Conservation (phyloP, 2,113 vertebrate species). For the Lucifuga dentata region DNA sequence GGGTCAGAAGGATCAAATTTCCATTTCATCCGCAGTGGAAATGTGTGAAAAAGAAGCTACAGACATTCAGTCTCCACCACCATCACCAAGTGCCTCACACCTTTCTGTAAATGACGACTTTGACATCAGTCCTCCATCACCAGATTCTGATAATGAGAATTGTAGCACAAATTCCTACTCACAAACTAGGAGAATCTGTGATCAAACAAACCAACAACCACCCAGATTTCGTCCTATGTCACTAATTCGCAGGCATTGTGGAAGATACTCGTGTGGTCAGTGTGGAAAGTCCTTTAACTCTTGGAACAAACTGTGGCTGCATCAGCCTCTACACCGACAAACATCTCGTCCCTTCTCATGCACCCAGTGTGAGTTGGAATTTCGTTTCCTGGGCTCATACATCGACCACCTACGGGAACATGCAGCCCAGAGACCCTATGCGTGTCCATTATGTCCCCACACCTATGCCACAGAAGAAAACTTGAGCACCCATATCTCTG, state of each 20-base stretch:
- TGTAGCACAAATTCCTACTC: too few species aligned
- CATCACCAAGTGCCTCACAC: not conserved
- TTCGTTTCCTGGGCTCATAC: slow-evolving; percentile 56
- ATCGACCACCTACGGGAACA: slow-evolving; percentile 61
- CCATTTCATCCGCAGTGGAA: not conserved
- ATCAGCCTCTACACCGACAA: slow-evolving; percentile 28
- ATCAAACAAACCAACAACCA: not conserved
- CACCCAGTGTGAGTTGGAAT: slow-evolving; percentile 51
- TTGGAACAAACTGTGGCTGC: slow-evolving; percentile 52
- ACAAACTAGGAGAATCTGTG: too few species aligned
- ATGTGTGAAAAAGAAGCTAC: too few species aligned
- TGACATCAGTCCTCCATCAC: not conserved
- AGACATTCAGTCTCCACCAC: too few species aligned
- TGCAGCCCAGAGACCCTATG: slow-evolving; percentile 24
- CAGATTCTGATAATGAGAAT: too few species aligned
- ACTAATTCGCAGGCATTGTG: slow-evolving; percentile 9
- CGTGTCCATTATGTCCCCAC: slow-evolving; percentile 38
- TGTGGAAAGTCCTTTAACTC: slow-evolving; percentile 43
- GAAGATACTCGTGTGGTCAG: slow-evolving; percentile 36
- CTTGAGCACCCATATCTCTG: slow-evolving; percentile 22
- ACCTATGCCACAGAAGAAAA: slow-evolving; percentile 20
- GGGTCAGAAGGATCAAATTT: not conserved
- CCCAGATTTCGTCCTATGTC: slow-evolving; percentile 14
- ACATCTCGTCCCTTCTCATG: slow-evolving; percentile 48
- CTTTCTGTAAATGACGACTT: not conserved